Base-by-base conservation (phyloP, 92 coral and sea anemone genomes). In the Phymanthus crucifer region DNA sequence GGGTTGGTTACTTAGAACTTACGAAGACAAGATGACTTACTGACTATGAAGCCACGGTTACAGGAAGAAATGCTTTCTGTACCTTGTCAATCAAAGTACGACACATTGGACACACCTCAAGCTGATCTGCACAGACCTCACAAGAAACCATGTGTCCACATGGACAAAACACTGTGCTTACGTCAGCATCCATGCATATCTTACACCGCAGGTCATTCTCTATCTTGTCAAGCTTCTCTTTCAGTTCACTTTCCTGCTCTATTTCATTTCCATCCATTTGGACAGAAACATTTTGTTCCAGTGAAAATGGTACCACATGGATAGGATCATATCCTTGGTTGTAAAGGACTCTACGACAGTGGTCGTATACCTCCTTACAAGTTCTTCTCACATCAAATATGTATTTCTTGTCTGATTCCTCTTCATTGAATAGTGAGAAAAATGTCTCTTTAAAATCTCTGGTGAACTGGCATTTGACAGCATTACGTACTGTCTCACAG, bases 61-160 rank as follows among this genome's bases (percentile, higher is more conserved):
- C 67, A 8, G 97, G 97, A 58, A 95, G 80, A 83, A 93, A 96
- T 0, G 92, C 98, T 79, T 80, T 85, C 81, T 96, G 99, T 11
- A 78, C 75, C 19, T 82, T 86, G 7, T 88, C 72, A 74, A 96
- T 96, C 40, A 31, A 83, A 24, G 89, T 93, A 70, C 99, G 80
- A 78, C 99, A 96, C 36, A 96, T 68, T 6, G 99, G 99, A 67
- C 99, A 96, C 36, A 70, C 70, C 37, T 87, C 73, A 34, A 96
- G 75, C 50, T 80, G 94, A 48, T 83, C 79, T 0, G 94, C 94
- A 76, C 99, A 96, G 34, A 73, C 83, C 31, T 64, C 85, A 73
- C 99, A 96, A n/a, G 93, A 93, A 58, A 93, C 98, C 96, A 94
- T 89, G 78, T 96, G 99, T 0, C 99, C 99, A 87, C 99, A 96